Percentiles rank a stretch among this genome's conserved stretches.
Evolutionary conservation across 2,113 vertebrate species (phyloP).

Genomic region (Sylvilagus bachmani): DNA sequence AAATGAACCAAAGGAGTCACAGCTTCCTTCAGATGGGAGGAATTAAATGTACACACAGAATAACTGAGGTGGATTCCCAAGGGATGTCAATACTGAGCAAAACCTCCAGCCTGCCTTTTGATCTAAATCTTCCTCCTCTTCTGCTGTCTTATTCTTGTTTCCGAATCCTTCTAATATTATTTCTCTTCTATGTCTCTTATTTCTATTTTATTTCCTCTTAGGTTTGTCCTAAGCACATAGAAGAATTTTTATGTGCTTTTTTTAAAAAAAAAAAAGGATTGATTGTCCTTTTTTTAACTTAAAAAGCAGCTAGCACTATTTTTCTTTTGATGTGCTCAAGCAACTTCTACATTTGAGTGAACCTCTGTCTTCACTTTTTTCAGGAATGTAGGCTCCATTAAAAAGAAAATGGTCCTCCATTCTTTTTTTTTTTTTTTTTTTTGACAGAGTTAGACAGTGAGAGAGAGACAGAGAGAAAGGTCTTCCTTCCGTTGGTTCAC

Average conservation of each 20-base stretch:
- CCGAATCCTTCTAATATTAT: neutral
- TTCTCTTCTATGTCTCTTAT: neutral
- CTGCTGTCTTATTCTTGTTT: neutral
- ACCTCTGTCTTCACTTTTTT: neutral
- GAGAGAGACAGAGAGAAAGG: too few species aligned
- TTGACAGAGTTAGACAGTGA: too few species aligned
- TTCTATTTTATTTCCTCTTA: neutral
- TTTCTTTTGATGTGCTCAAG: conserved; percentile 1
- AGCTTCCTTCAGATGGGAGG: neutral
- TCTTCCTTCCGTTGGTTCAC: too few species aligned
- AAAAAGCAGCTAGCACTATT: neutral
- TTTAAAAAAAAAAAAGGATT: neutral
- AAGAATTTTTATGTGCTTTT: neutral
- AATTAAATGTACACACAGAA: neutral
- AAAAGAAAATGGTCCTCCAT: conserved; percentile 40
- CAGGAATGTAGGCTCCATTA: neutral
- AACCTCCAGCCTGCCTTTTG: neutral
- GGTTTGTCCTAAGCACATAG: neutral
- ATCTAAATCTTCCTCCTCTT: neutral
- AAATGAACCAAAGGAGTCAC: neutral
- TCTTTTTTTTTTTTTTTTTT: neutral
- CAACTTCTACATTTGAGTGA: neutral
- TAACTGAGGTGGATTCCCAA: neutral
- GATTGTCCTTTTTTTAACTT: neutral
- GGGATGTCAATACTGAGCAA: neutral